Evolutionary conservation across 2,888 invertebrate species (phyloP), one percentile per base, ranked within the genome.

Genomic region (Epiperipatus broadwayi): DNA sequence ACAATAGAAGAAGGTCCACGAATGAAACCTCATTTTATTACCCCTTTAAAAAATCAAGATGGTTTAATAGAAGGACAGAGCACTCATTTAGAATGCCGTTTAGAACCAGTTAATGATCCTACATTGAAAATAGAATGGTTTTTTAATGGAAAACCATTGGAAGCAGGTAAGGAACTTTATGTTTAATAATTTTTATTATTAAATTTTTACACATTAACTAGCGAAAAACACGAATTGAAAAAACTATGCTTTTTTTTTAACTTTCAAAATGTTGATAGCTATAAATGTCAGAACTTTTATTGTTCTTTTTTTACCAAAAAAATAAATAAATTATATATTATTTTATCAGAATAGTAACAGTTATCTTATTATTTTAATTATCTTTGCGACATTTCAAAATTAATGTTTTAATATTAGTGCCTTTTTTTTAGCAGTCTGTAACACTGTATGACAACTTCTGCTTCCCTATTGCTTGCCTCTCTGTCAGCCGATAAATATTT

Each of bases 51-150:
- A 53, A 85, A 85, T 14, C 83, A 84, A 14, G 71, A 72, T n/a
- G 75, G 71, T 47, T 65, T 91, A 38, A 68, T 76, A 33, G 87
- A 87, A 61, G 80, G 77, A 1, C 81, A 84, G 62, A 81, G 81
- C 53, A 81, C 83, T 40, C 84, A 87, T 58, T 83, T 84, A 53
- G 87, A 87, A 63, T 84, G 84, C 53, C 73, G 85, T 37, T 79
- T 87, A 53, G 85, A 85, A 56, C 87, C 87, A 10, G 84, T 84
- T 53, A 83, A 84, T 2, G 85, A 87, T 61, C 70, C 80, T 4
- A 75, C 75, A 46, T 71, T 87, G 57, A 78, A 81, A 53, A 79
- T 85, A 1, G 84, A 84, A 60, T 87, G 85, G 85, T 77, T 80
- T 64, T 84, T 84, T 53, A 85, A 93, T 58, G 85, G 81, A 34